A percentile compares a stretch with the other conserved stretches of the same genome.
phyloP scores from a whole-genome alignment of 2,113 vertebrate genomes.

The Rhea americana region DNA sequence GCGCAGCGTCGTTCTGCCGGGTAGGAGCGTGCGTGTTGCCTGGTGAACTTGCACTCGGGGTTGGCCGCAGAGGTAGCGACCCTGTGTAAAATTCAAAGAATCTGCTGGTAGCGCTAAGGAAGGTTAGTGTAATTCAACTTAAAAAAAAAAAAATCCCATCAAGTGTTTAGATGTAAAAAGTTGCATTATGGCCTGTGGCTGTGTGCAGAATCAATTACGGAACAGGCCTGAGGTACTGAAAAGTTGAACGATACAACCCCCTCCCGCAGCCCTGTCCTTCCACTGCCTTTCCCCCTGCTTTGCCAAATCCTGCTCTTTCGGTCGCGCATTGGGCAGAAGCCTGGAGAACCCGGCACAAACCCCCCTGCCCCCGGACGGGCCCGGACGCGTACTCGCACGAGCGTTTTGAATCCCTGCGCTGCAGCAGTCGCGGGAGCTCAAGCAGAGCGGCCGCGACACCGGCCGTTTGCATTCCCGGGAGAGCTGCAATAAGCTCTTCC shows the following conservation, averaged over 20 bases:
- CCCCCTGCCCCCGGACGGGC: too few relatives aligned
- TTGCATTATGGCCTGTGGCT: accelerated
- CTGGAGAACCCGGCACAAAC: accelerated
- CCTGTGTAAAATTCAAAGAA: accelerated
- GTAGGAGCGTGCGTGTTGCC: too few relatives aligned
- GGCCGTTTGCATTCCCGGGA: neutral
- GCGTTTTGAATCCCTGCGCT: too few relatives aligned
- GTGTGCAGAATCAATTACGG: neutral
- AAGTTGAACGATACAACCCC: neutral
- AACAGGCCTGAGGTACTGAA: accelerated
- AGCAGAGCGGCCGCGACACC: neutral
- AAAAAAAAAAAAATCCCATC: neutral
- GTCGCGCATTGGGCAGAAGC: accelerated
- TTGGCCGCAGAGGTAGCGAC: too few relatives aligned
- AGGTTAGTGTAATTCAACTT: neutral
- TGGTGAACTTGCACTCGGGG: too few relatives aligned
- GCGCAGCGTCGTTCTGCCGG: neutral
- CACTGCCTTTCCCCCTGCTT: accelerated
- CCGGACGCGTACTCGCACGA: too few relatives aligned
- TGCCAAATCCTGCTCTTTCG: too few relatives aligned
- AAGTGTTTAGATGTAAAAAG: accelerated
- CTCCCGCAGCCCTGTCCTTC: neutral
- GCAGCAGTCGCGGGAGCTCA: neutral
- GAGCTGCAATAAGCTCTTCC: neutral
- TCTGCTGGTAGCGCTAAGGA: accelerated